Evolutionary conservation across 2,888 invertebrate genomes (phyloP), one percentile per base, ranked within the genome.

Genomic region (Pandemis corylana): DNA sequence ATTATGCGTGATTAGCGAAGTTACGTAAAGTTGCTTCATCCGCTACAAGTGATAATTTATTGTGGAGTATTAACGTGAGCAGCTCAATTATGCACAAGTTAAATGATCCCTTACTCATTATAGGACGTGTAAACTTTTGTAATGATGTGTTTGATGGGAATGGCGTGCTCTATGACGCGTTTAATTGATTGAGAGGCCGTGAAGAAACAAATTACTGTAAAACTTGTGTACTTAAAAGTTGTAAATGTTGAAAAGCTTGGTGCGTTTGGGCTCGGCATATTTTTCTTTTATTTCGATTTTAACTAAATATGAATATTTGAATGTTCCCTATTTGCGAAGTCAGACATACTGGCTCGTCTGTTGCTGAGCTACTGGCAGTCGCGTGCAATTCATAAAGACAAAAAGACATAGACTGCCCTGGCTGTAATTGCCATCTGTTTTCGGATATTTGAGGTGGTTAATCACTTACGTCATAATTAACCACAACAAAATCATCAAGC

Each of bases 1-100:
- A 75, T 75, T 75, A 67, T 63, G 51, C 20, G 61, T 69, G 70
- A 75, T 75, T 75, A 67, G 75, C 67, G 20, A 75, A 71, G 75
- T 75, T 71, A 75, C 62, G 75, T 67, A 63, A 70, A 74, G 66
- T 72, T 61, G 66, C 63, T 53, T 42, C 36, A 42, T 67, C 53
- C 74, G 49, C 42, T 66, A 41, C 13, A 56, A 63, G 71, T 67
- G 75, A 74, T 67, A 75, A 75, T 75, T 75, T 63, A 67, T 71
- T 53, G 56, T 13, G 20, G 36, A 53, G 61, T 71, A 67, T 68
- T 68, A 68, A 51, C 61, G 49, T n/a, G 49, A 59, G 53, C 36
- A 13, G 12, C 42, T 64, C 15, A 68, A 73, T 73, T 61, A 64
- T 56, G 61, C 6, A 6, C 36, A 67, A 36, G 46, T 46, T 56